Evolutionary conservation across 1,140 invertebrate species (phyloP), one percentile per base, ranked within the genome.

Genomic region (Drosophila ironensis): DNA sequence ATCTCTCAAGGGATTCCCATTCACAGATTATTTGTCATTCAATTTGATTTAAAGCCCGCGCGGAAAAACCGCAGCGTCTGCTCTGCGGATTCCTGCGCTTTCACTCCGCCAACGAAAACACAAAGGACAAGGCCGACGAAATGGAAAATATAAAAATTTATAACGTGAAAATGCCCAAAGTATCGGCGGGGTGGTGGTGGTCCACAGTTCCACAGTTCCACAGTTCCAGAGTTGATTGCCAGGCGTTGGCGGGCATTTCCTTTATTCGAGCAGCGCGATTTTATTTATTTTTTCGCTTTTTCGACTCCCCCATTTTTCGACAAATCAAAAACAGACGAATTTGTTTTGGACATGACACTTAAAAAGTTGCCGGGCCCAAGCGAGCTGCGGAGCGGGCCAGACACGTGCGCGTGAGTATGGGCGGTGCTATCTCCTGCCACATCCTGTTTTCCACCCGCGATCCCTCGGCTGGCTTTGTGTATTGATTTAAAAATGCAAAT

Each of bases 251-350:
- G 40, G 72, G 53, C 50, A 81, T 42, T 63, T 66, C 57, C 38
- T 51, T 70, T 42, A 42, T 48, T 57, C 60, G 57, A 28, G 24
- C 25, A 19, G 30, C 45, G 19, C 8, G 30, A 35, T 30, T 42
- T 48, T 35, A 56, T 53, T 68, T 52, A 16, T 40, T 17, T 22
- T 46, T 51, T 40, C 6, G 9, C 28, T 37, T 37, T 37, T 12
- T 37, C 14, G 12, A 16, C 42, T 72, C 57, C 71, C 72, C 71
- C 38, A 61, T 50, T 75, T 73, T 82, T 87, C 66, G 74, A 71
- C 77, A 87, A 87, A 87, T 87, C 82, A 87, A 87, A 87, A 87
- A 87, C 84, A 87, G 84, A 87, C 84, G 74, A 82, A 87, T 75
- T 87, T 87, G 84, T 78, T 84, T 87, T 87, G 84, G 84, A 87